Base-by-base conservation (phyloP, 2,113 vertebrate genomes). In the Speoplatyrhinus poulsoni region DNA sequence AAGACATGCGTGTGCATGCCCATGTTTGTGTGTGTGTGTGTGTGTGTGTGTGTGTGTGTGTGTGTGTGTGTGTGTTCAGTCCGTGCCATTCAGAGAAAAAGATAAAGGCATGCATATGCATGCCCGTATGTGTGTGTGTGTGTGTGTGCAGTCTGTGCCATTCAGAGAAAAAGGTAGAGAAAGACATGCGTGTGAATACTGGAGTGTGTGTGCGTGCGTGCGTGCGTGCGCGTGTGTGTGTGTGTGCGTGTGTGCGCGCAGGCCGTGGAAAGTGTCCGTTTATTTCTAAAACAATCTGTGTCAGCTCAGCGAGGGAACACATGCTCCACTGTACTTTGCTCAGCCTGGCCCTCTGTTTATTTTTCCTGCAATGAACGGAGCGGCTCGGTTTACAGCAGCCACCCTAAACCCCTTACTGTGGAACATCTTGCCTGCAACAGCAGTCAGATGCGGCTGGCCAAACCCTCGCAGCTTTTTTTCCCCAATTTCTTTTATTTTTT, bases 301-400 rank as follows among this genome's bases (percentile, higher is more conserved):
- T 87, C 82, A 88, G 85, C 77, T 76, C 81, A 83, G 77, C 19
- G 46, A 63, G 53, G 68, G 80, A 91, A 89, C 80, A 85, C 84
- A 83, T 70, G 12, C 85, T 85, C 65, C 73, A 82, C 83, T 86
- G 80, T 87, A 77, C 75, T 85, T 85, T 66, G 79, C 73, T 48
- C 70, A 79, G 67, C 82, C 77, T 54, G 49, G 76, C 58, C 72
- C 68, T 61, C 61, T 86, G 81, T 90, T 92, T 92, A 85, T 92
- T 92, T 92, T 90, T 87, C 87, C 90, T 88, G 79, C 82, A 84
- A 72, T 72, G 81, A 88, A 87, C 64, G 64, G 74, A 77, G 68
- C 83, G 79, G 85, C 83, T 90, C 82, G 17, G 79, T 86, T 92
- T 92, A 83, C 86, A 81, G 69, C 81, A 75, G 82, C 79, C 80